These are phyloP conservation scores for Phorcus lineatus DNA, from an alignment of 2,888 invertebrate genomes.

Conservation along the genomic window DNA sequence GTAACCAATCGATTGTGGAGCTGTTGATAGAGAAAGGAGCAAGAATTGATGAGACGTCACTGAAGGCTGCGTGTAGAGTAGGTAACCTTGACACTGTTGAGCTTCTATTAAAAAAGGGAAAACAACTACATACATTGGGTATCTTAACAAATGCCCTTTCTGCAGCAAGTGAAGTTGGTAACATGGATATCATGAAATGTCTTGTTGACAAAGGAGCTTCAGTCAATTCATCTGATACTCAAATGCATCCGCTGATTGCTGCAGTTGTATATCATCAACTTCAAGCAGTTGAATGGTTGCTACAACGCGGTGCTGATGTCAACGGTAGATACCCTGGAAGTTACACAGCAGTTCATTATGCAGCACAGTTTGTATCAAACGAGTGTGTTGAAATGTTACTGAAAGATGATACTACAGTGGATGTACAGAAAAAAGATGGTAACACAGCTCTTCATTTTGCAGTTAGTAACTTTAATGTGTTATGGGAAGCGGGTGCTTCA, in stretches of 20 bases:
- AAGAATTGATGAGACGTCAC: neutral
- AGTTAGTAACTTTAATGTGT: neutral
- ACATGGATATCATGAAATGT: neutral
- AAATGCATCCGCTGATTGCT: too few relatives aligned
- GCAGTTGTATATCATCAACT: too few relatives aligned
- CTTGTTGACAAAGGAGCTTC: too few relatives aligned
- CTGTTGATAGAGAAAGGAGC: too few relatives aligned
- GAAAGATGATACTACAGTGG: neutral
- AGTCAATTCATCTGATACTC: too few relatives aligned
- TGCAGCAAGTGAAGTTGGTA: neutral
- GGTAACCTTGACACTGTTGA: neutral
- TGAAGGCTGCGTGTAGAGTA: neutral
- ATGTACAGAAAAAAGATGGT: neutral
- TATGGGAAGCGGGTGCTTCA: neutral
- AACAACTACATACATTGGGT: neutral
- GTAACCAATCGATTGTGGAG: neutral
- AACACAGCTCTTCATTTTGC: neutral
- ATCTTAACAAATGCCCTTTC: neutral
- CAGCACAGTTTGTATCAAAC: neutral
- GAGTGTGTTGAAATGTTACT: too few relatives aligned
- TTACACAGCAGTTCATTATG: neutral
- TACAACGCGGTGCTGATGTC: neutral
- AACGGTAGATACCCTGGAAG: neutral
- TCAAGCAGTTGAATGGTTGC: neutral
- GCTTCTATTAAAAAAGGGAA: neutral